Percentiles rank a stretch among this genome's conserved stretches.
These are phyloP conservation scores for Pheosia gnoma DNA, from an alignment of 2,888 invertebrate genomes.

Conservation along the genomic window DNA sequence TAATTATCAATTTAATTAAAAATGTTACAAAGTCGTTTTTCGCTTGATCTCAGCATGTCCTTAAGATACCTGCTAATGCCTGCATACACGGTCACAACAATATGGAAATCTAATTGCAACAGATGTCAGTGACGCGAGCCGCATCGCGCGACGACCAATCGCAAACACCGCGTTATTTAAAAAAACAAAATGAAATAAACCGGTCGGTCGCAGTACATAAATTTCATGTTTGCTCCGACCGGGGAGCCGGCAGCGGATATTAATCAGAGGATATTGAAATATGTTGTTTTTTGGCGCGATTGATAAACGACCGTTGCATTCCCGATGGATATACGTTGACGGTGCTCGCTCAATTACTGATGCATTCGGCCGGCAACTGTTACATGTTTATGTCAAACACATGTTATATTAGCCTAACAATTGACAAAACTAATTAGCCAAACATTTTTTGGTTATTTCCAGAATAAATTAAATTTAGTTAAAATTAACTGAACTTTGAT, in stretches of 20 bases:
- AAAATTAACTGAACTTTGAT: too few relatives aligned
- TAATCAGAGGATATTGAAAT: slow-evolving; percentile 84
- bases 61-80: background rate
- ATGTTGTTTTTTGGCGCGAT: slow-evolving; percentile 82
- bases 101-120: slow-evolving; percentile 74
- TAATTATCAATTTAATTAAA: too few relatives aligned
- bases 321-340: slow-evolving; percentile 77
- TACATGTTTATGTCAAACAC: slow-evolving; percentile 17
- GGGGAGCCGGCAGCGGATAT: slow-evolving; percentile 82
- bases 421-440: too few relatives aligned
- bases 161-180: slow-evolving; percentile 82
- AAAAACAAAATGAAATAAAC: slow-evolving; percentile 81
- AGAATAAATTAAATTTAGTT: too few relatives aligned
- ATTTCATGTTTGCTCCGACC: slow-evolving; percentile 81
- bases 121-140: slow-evolving; percentile 78
- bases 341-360: slow-evolving; percentile 70
- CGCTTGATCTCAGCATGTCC: too few relatives aligned
- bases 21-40: too few relatives aligned
- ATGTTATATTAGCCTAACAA: background rate
- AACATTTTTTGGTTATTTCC: too few relatives aligned
- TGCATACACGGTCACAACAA: slow-evolving; percentile 23
- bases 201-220: slow-evolving; percentile 82
- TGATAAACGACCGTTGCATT: slow-evolving; percentile 78
- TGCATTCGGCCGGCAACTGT: slow-evolving; percentile 39
- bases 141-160: slow-evolving; percentile 55